These are phyloP conservation scores for Cantharis rufa DNA, from an alignment of 2,888 invertebrate species.

Conservation along the genomic window DNA sequence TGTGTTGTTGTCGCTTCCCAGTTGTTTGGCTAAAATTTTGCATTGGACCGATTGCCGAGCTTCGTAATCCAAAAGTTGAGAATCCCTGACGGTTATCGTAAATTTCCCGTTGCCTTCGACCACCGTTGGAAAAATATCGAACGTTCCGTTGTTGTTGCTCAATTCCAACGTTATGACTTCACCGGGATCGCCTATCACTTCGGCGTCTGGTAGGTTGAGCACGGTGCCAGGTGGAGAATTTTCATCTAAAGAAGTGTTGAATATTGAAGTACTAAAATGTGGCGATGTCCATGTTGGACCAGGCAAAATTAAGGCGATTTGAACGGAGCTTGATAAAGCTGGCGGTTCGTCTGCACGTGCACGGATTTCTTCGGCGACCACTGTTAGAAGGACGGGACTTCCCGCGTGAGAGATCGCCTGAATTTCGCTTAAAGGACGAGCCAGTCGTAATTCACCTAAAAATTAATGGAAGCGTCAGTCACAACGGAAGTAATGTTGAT, in stretches of 20 bases:
- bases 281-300: conserved; percentile 47
- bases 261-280: conserved; percentile 58
- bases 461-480: conserved; percentile 33
- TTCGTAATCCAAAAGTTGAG: conserved; percentile 84
- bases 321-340: conserved; percentile 80
- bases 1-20: conserved; percentile 73
- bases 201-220: conserved; percentile 55
- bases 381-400: conserved; percentile 80
- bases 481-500: neutral
- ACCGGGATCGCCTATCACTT: conserved; percentile 48
- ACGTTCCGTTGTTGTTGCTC: conserved; percentile 82
- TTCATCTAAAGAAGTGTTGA: conserved; percentile 76
- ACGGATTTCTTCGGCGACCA: conserved; percentile 85
- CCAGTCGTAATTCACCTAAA: conserved; percentile 70
- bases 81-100: conserved; percentile 81
- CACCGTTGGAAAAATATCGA: conserved; percentile 83
- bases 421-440: conserved; percentile 77
- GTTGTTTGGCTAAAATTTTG: conserved; percentile 79
- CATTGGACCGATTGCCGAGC: conserved; percentile 70
- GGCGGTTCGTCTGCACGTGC: conserved; percentile 68
- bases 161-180: conserved; percentile 80
- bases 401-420: conserved; percentile 80
- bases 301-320: conserved; percentile 76
- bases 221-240: conserved; percentile 82
- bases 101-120: conserved; percentile 80